Conservation (phyloP, 2,797 vertebrate genomes). For the Pygocentrus nattereri region DNA sequence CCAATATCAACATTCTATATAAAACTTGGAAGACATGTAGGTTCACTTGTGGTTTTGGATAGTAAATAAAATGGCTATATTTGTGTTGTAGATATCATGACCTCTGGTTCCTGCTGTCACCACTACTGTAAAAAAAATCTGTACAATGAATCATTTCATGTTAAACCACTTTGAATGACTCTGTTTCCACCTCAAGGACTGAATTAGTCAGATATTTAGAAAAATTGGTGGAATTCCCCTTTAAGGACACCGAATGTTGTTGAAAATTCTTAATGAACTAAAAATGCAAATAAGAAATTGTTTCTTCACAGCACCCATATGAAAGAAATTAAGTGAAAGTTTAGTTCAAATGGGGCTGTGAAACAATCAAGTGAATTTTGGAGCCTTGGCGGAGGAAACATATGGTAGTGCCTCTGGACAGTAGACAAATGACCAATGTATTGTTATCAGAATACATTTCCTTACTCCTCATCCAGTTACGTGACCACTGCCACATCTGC, state of each 20-base stretch:
- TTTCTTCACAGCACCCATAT: not conserved
- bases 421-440: not conserved
- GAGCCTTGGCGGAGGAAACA: not conserved
- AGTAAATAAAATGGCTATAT: too few species aligned
- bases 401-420: not conserved
- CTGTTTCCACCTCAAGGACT: too few species aligned
- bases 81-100: too few species aligned
- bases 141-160: too few species aligned
- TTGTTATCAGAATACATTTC: conserved; percentile 19
- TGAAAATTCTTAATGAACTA: not conserved
- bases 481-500: conserved; percentile 11
- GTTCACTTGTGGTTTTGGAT: too few species aligned
- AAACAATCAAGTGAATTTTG: not conserved
- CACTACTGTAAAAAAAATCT: too few species aligned
- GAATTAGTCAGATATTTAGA: too few species aligned
- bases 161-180: too few species aligned
- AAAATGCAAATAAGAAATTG: not conserved
- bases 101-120: too few species aligned
- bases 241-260: not conserved
- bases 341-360: not conserved
- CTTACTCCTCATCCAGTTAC: not conserved
- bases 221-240: too few species aligned
- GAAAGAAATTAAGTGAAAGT: not conserved
- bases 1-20: too few species aligned
- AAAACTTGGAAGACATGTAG: too few species aligned